Evolutionary conservation across 2,797 vertebrate species (phyloP).

Genomic region (Microctenopoma steveboyesi): DNA sequence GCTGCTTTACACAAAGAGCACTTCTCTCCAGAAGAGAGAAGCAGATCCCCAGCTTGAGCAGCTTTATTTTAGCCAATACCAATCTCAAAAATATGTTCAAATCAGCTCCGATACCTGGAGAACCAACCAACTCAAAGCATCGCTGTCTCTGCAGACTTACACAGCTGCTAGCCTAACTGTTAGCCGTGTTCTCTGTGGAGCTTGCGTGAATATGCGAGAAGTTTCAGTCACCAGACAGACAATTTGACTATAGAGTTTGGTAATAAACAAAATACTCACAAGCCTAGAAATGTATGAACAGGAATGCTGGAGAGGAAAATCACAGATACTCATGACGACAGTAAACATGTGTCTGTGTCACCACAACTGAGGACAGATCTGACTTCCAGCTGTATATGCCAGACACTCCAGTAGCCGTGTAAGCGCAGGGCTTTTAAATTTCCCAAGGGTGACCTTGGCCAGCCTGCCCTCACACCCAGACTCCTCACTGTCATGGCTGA

Average conservation of each 20-base stretch:
- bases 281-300: background rate
- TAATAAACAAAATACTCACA: background rate
- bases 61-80: too few relatives aligned
- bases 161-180: background rate
- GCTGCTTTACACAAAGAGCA: too few relatives aligned
- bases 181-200: background rate
- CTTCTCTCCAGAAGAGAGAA: too few relatives aligned
- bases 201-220: background rate
- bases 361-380: background rate
- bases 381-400: conserved; percentile 38
- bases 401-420: conserved; percentile 44
- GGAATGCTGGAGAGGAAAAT: background rate
- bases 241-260: background rate
- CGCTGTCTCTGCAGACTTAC: background rate
- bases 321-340: background rate
- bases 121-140: too few relatives aligned
- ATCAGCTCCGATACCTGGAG: too few relatives aligned
- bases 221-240: background rate
- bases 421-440: conserved; percentile 59
- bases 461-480: conserved; percentile 51
- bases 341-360: background rate
- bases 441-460: conserved; percentile 59
- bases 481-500: conserved; percentile 53
- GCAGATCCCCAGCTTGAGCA: too few relatives aligned
- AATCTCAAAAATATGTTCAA: too few relatives aligned